phyloP scores from a whole-genome alignment of 2,113 vertebrate species.

The Diglossa brunneiventris region DNA sequence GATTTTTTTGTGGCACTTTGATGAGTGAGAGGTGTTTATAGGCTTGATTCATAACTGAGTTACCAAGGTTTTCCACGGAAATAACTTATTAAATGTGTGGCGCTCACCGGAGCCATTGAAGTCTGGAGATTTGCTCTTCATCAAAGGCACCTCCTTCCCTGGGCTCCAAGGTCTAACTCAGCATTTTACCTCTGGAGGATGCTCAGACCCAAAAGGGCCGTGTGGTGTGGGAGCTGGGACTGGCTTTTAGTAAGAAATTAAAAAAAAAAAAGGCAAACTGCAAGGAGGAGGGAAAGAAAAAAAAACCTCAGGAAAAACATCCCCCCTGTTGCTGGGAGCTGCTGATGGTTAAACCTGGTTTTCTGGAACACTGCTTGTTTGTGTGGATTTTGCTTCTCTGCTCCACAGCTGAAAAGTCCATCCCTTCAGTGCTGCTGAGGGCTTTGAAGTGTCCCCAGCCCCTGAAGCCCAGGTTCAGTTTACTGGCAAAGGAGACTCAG shows the following conservation, averaged over 20 bases:
- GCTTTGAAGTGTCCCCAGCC: constrained; percentile 46
- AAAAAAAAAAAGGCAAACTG: neutral
- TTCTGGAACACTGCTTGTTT: constrained; percentile 56
- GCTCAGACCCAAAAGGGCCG: neutral
- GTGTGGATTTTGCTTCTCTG: constrained; percentile 23
- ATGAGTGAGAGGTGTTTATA: constrained; percentile 77
- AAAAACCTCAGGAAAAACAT: constrained; percentile 19
- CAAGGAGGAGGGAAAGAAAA: neutral
- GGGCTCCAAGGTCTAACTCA: constrained; percentile 14
- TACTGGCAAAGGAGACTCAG: constrained; percentile 16
- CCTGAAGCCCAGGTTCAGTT: constrained; percentile 14
- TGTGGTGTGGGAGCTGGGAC: neutral
- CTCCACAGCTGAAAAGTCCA: neutral
- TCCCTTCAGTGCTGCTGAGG: neutral
- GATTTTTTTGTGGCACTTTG: constrained; percentile 70
- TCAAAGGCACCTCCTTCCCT: constrained; percentile 67
- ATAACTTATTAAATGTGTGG: constrained; percentile 77
- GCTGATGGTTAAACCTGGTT: constrained; percentile 50
- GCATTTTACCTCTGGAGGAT: constrained; percentile 38
- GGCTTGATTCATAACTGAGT: constrained; percentile 74
- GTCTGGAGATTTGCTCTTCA: constrained; percentile 62
- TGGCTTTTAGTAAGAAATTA: neutral
- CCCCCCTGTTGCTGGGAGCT: neutral
- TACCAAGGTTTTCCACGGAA: constrained; percentile 82
- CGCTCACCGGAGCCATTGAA: constrained; percentile 61